Base-by-base conservation (phyloP, 92 coral and sea anemone species). In the Scolanthus callimorphus region DNA sequence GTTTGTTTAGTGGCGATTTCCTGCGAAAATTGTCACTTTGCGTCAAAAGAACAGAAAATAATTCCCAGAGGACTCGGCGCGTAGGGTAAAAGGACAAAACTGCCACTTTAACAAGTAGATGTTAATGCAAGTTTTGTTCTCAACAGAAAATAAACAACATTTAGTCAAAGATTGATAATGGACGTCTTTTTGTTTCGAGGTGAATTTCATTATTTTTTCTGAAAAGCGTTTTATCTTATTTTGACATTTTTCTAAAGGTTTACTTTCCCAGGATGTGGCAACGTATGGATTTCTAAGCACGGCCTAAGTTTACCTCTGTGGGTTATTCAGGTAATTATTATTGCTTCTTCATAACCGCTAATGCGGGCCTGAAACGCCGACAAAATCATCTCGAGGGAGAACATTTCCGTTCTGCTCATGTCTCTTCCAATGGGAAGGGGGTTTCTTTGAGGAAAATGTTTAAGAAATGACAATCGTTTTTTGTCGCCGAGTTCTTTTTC, bases 401-500 rank as follows among this genome's bases (percentile, higher is more conserved):
- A 60, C 55, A 75, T 49, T 75, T 81, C 83, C 76, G 75, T 59
- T 72, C 26, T 67, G 72, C n/a, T 57, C 39, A 72, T 72, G 30
- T 71, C 62, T 49, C 62, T n/a, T n/a, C n/a, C 57, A 53, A 70
- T 39, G 24, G 24, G 48, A 71, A 31, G 34, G 34, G 59, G 53
- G n/a, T n/a, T n/a, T n/a, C n/a, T n/a, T n/a, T n/a, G n/a, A n/a
- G n/a, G 11, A 10, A 46, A 46, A 46, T 4, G 17, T 20, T 4
- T 46, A 4, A 11, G 6, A 46, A 46, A 46, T 4, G 52, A 46
- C 52, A 4, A 11, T 20, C 52, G 8, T 9, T 19, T 20, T 11
- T 46, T 46, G 52, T 46, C 17, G 17, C 8, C 4, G 17, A 11
- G 52, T 46, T 46, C 22, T 10, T 4, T 4, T 9, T 20, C 52